A percentile compares a stretch with the other conserved stretches of the same genome.
Conservation (phyloP, 2,113 vertebrate genomes). For the Cyprinodon tularosa region DNA sequence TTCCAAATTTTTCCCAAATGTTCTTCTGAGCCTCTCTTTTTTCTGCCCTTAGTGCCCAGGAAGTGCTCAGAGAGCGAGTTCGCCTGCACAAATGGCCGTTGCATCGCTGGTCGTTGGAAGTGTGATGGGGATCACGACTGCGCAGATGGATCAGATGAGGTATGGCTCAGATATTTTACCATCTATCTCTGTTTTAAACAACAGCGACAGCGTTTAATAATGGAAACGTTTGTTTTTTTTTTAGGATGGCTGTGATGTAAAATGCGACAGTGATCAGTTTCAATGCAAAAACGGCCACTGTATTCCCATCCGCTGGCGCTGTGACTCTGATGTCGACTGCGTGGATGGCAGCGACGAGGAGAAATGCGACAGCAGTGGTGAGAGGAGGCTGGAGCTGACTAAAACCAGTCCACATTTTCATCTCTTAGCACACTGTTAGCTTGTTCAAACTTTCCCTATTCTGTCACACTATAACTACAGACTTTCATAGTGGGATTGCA, state of each 20-base stretch:
- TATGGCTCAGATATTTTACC: constrained; percentile 34
- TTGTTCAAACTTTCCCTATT: too few relatives aligned
- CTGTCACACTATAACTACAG: background rate
- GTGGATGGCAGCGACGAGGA: constrained; percentile 95
- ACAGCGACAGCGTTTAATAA: background rate
- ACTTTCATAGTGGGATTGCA: background rate
- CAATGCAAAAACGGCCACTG: constrained; percentile 95
- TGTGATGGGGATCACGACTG: constrained; percentile 97
- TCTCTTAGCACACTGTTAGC: too few relatives aligned
- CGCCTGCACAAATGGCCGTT: constrained; percentile 93
- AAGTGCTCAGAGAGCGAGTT: constrained; percentile 97
- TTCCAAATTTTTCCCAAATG: background rate
- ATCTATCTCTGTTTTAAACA: background rate
- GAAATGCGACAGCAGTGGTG: constrained; percentile 89
- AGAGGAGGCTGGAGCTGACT: constrained; percentile 25
- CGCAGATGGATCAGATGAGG: constrained; percentile 94
- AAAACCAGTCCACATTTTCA: background rate
- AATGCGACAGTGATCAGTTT: constrained; percentile 95
- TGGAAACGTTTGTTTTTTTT: background rate
- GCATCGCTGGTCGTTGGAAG: constrained; percentile 96
- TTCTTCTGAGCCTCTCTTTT: constrained; percentile 15
- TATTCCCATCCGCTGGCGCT: constrained; percentile 95
- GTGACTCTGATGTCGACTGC: constrained; percentile 91
- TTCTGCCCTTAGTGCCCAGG: constrained; percentile 83
- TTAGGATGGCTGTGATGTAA: constrained; percentile 91